Conservation (phyloP, 2,797 vertebrate species). For the Danio jaintianensis region DNA sequence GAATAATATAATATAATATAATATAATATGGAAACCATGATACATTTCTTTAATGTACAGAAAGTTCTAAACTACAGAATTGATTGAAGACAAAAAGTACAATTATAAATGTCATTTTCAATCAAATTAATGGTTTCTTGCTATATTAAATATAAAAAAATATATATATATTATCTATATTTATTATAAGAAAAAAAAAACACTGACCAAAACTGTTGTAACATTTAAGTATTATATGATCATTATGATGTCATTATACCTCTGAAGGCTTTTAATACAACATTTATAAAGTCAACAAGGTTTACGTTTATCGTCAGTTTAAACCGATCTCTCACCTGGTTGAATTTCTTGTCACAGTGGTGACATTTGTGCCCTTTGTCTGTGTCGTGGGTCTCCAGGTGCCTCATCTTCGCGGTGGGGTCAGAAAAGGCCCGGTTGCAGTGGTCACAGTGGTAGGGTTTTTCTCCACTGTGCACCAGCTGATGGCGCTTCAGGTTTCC, state of each 20-base stretch:
- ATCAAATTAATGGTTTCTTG: background rate
- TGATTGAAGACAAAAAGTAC: background rate
- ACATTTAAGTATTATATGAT: no score
- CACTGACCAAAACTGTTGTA: no score
- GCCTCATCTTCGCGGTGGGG: slow-evolving; percentile 97
- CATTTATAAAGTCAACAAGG: background rate
- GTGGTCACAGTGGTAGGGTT: slow-evolving; percentile 95
- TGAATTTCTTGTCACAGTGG: slow-evolving; percentile 96
- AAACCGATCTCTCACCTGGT: slow-evolving; percentile 83
- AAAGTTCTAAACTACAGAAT: background rate
- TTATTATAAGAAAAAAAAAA: no score
- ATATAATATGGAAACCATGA: background rate
- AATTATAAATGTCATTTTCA: background rate
- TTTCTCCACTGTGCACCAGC: slow-evolving; percentile 97
- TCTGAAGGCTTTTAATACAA: background rate
- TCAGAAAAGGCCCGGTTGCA: slow-evolving; percentile 95
- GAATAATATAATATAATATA: no score
- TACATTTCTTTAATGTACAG: background rate
- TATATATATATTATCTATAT: background rate
- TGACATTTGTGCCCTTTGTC: slow-evolving; percentile 96
- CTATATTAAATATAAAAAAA: background rate
- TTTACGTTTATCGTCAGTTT: background rate
- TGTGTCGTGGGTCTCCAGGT: slow-evolving; percentile 95
- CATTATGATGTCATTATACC: background rate
- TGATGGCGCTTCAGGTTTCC: slow-evolving; percentile 97